Base-by-base conservation (phyloP, 2,888 invertebrate species). In the Dendrolimus houi region DNA sequence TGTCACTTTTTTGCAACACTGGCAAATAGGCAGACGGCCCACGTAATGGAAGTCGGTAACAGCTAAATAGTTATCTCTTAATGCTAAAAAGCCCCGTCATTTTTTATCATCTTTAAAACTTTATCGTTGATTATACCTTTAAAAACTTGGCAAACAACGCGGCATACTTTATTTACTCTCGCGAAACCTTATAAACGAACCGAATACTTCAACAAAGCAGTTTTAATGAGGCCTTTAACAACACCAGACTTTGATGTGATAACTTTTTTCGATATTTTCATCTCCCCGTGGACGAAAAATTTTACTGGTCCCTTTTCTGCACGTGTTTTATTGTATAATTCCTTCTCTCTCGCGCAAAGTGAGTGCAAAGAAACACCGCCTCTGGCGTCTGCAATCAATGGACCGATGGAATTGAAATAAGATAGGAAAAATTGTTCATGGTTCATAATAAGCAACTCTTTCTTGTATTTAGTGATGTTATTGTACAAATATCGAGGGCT, bases 381-480 rank as follows among this genome's bases (percentile, higher is more conserved):
- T 75, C 75, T 79, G 83, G 85, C 84, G 85, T 87, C 87, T 88
- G 87, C 85, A 89, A 85, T 87, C 88, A 89, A 89, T 90, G 88
- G 85, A 85, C 85, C 88, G 89, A 83, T 84, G 77, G 87, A 89
- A 88, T 89, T 89, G 87, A 85, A 88, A 87, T 87, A 86, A 87
- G 87, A 88, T 87, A 83, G 81, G 85, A 75, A 72, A 74, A 84
- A 83, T 80, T 82, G 80, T 75, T 64, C 80, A 72, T 79, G 75
- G 74, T 73, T 82, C 80, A 78, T 83, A 86, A 84, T 81, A 83
- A 80, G 79, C 72, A 72, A 67, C 70, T 72, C 12, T 47, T 47
- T 47, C 47, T 10, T 47, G 10, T 10, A 47, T 47, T 47, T 47
- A 47, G 47, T 47, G 47, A 47, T 47, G 47, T 47, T 2, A 6